Percentiles rank a stretch among this genome's conserved stretches.
phyloP scores from a whole-genome alignment of 2,888 invertebrate species.

The Timandra comae region DNA sequence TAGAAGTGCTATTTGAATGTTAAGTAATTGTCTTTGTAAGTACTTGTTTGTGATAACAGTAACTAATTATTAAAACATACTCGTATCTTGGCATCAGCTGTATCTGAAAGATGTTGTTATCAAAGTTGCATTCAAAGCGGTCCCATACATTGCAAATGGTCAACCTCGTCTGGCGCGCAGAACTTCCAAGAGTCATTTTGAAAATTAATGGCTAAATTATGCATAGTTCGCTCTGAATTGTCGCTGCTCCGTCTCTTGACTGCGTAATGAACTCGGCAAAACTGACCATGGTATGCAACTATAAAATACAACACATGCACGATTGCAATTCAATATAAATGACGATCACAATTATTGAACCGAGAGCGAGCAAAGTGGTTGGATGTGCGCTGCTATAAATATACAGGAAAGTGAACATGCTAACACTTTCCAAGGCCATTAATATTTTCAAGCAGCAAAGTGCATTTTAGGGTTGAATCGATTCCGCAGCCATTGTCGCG shows the following conservation, averaged over 20 bases:
- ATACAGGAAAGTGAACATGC: slow-evolving; percentile 20
- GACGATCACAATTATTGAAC: slow-evolving; percentile 4
- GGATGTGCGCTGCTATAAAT: slow-evolving; percentile 23
- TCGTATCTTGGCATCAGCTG: slow-evolving; percentile 20
- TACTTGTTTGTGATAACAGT: too few species aligned
- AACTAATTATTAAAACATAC: slow-evolving; percentile 15
- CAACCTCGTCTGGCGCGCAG: slow-evolving; percentile 55
- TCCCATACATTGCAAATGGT: slow-evolving; percentile 49
- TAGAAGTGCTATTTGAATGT: too few species aligned
- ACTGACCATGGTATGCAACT: slow-evolving; percentile 44
- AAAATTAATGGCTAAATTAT: slow-evolving; percentile 72
- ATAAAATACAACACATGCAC: slow-evolving; percentile 35
- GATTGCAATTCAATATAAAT: slow-evolving; percentile 7
- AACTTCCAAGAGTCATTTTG: slow-evolving; percentile 67
- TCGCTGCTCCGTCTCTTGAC: slow-evolving; percentile 53
- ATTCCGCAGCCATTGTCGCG: slow-evolving; percentile 41
- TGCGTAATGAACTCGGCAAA: slow-evolving; percentile 58
- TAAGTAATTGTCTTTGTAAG: too few species aligned
- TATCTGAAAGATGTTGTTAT: slow-evolving; percentile 28
- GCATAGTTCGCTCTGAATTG: slow-evolving; percentile 68
- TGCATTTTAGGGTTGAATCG: slow-evolving; percentile 45
- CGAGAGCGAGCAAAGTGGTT: slow-evolving; percentile 11
- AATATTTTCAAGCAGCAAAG: slow-evolving; percentile 38
- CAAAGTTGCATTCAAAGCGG: slow-evolving; percentile 48
- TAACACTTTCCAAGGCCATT: slow-evolving; percentile 31